These are phyloP conservation scores for Halocynthia roretzi DNA, from an alignment of 23 tunicate genomes.

Conservation along the genomic window DNA sequence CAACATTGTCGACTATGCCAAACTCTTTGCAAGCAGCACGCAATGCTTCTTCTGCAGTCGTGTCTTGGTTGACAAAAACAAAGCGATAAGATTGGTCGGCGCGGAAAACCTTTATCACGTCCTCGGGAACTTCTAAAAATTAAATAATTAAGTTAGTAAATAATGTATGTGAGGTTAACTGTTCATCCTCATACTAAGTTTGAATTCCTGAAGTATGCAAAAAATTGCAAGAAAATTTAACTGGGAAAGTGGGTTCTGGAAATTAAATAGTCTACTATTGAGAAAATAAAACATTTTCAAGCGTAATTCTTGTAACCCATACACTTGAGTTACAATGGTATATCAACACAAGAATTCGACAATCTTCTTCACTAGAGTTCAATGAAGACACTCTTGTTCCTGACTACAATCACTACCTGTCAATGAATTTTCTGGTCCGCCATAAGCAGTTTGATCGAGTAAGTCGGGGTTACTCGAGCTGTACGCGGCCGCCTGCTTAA, in stretches of 20 bases:
- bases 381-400: too few species aligned
- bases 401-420: slow-evolving; percentile 21
- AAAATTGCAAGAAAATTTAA: not conserved
- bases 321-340: not conserved
- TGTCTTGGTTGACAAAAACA: slow-evolving; percentile 75
- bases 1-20: slow-evolving; percentile 51
- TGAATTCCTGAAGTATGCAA: not conserved
- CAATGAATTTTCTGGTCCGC: slow-evolving; percentile 24
- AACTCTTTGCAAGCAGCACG: slow-evolving; percentile 73
- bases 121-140: slow-evolving; percentile 79
- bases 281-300: not conserved
- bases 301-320: not conserved
- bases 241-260: not conserved
- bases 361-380: not conserved
- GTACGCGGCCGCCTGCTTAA: slow-evolving; percentile 31
- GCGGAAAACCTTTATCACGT: slow-evolving; percentile 84
- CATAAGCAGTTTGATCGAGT: slow-evolving; percentile 40
- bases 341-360: not conserved
- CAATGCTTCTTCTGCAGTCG: slow-evolving; percentile 88
- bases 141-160: not conserved
- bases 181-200: not conserved
- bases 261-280: too few species aligned
- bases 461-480: slow-evolving; percentile 85
- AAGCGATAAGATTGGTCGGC: slow-evolving; percentile 75
- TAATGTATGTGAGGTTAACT: not conserved